Percentiles rank a stretch among this genome's conserved stretches.
phyloP scores from a whole-genome alignment of 1,140 invertebrate species.

The Argopecten irradians region DNA sequence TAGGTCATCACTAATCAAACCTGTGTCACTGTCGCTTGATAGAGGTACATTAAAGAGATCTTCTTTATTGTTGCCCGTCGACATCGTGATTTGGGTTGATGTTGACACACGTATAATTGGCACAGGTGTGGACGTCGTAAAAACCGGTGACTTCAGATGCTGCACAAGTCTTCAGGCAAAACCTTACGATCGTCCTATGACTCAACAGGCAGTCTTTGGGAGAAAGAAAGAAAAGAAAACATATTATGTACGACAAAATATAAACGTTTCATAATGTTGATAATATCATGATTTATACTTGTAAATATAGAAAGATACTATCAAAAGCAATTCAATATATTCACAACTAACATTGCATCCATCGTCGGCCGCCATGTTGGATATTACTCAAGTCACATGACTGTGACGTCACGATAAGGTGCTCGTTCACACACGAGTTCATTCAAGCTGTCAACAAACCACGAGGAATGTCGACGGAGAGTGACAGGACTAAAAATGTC shows the following conservation, averaged over 20 bases:
- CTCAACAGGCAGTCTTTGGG: neutral
- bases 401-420: constrained; percentile 57
- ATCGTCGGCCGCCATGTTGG: constrained; percentile 52
- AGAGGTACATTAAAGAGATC: constrained; percentile 65
- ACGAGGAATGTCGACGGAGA: constrained; percentile 28
- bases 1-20: constrained; percentile 48
- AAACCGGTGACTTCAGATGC: neutral
- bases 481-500: constrained; percentile 34
- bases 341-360: constrained; percentile 26
- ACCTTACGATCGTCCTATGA: neutral
- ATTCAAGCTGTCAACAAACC: constrained; percentile 50
- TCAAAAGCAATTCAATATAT: neutral
- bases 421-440: constrained; percentile 50
- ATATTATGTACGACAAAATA: neutral
- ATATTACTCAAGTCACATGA: constrained; percentile 60
- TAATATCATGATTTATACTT: neutral
- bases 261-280: neutral
- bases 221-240: neutral
- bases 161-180: neutral
- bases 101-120: neutral
- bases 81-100: constrained; percentile 44
- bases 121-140: neutral
- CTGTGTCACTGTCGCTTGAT: constrained; percentile 71
- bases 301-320: neutral
- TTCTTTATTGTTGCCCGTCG: constrained; percentile 46